Evolutionary conservation across 2,797 vertebrate species (phyloP), one percentile per base, ranked within the genome.

Genomic region (Sparus aurata): DNA sequence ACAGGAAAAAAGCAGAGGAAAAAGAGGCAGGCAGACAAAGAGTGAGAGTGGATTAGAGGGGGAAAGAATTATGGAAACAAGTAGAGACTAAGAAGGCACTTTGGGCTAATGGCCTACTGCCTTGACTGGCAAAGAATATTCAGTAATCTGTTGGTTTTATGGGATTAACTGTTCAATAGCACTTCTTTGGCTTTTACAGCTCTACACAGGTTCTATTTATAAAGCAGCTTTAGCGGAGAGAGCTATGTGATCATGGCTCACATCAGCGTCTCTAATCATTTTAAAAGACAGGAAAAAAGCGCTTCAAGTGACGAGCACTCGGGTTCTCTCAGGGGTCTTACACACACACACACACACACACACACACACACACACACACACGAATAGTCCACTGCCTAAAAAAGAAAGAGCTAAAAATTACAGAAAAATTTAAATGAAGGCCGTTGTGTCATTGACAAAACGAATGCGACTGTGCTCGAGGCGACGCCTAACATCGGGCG

Each of bases 121-220:
- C 81, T 89, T 86, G 88, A 87, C 89, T 88, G 84, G 87, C 91
- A 86, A 91, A 84, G 85, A 92, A 93, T 90, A 89, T 90, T 86
- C 88, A 79, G 80, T 93, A 92, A 93, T 93, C 88, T 94, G 85
- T 82, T 86, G 89, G 87, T 87, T 93, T 93, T 94, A 93, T 90
- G 87, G 89, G 91, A 94, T 94, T 92, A 93, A 91, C 81, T 88
- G 90, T 92, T 93, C 89, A 93, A 93, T 93, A 93, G 85, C 90
- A 91, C 86, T 92, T 89, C 75, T 89, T 90, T 87, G 88, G 89
- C 90, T 92, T 91, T 91, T 82, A 82, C 85, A 79, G 88, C 87
- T 85, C 73, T 16, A 87, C 81, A 82, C 87, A 79, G 85, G 85
- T 91, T 83, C 85, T 93, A 89, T 93, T 92, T 92, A 90, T 90